Evolutionary conservation across 2,888 invertebrate genomes (phyloP), one percentile per base, ranked within the genome.

Genomic region (Coleophora deauratella): DNA sequence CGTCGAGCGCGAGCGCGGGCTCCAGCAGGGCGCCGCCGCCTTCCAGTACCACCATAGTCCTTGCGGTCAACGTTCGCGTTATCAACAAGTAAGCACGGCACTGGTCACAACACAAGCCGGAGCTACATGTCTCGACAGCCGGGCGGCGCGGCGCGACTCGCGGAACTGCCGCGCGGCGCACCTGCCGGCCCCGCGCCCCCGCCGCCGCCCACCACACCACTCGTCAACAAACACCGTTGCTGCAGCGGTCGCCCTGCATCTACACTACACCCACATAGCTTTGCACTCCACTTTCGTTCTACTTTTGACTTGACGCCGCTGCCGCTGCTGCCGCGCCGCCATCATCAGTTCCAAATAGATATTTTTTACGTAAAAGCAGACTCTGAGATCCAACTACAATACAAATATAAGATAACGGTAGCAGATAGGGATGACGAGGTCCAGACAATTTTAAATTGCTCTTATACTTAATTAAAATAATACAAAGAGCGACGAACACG

Each of bases 1-100:
- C 91, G 72, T 91, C 89, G 63, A 91, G 90, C 73, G 92, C 92
- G 74, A 94, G 90, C 65, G 94, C 82, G 60, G 82, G 85, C 73
- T 85, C 86, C 44, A 84, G 71, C 54, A 82, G 70, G 52, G 80
- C 82, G 45, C 85, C 85, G 50, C 86, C 84, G 52, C 84, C 82
- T 66, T 86, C 86, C 49, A 86, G 70, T 65, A 86, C 86, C 57
- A 86, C 86, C 86, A 86, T 86, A 50, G 58, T 67, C 59, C 45
- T 55, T 49, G 53, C 51, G 47, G 62, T 61, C 71, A 72, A 69
- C 21, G 21, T 21, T 21, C 21, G 21, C 21, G 21, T 21, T 21
- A 21, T 61, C 31, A 39, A 33, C 47, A 58, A 55, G 62, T 63
- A 53, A 58, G 53, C 66, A 69, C 66, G 70, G 62, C 66, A 73